Conservation (phyloP, 1,140 invertebrate species). For the Atta texana region DNA sequence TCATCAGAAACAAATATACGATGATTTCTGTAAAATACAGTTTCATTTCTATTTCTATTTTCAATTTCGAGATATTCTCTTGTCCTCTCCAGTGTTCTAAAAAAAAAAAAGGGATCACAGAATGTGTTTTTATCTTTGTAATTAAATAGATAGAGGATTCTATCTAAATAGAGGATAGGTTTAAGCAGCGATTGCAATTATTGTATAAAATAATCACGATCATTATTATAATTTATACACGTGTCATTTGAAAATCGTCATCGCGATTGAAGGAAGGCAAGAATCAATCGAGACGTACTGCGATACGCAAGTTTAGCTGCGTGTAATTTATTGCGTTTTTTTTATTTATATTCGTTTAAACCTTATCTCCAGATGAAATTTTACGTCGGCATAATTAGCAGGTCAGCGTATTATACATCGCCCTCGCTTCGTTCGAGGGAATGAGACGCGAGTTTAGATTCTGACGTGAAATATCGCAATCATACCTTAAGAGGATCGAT, state of each 20-base stretch:
- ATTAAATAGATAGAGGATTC: not conserved
- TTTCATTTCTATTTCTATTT: not conserved
- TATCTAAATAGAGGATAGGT: not conserved
- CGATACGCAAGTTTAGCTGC: not conserved
- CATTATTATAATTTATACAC: not conserved
- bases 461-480: not conserved
- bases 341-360: slow-evolving; percentile 24
- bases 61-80: not conserved
- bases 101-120: not conserved
- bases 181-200: not conserved
- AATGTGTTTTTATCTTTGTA: not conserved
- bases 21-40: slow-evolving; percentile 55
- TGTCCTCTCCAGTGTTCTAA: not conserved
- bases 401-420: slow-evolving; percentile 7
- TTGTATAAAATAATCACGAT: not conserved
- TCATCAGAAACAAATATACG: slow-evolving; percentile 53
- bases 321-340: slow-evolving; percentile 27
- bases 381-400: slow-evolving; percentile 23
- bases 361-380: slow-evolving; percentile 3
- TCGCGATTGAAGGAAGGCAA: not conserved
- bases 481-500: not conserved
- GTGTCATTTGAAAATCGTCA: not conserved
- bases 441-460: not conserved
- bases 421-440: not conserved
- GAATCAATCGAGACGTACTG: not conserved